These are phyloP conservation scores for Hyposoter didymator DNA, from an alignment of 2,888 invertebrate genomes.

Conservation along the genomic window DNA sequence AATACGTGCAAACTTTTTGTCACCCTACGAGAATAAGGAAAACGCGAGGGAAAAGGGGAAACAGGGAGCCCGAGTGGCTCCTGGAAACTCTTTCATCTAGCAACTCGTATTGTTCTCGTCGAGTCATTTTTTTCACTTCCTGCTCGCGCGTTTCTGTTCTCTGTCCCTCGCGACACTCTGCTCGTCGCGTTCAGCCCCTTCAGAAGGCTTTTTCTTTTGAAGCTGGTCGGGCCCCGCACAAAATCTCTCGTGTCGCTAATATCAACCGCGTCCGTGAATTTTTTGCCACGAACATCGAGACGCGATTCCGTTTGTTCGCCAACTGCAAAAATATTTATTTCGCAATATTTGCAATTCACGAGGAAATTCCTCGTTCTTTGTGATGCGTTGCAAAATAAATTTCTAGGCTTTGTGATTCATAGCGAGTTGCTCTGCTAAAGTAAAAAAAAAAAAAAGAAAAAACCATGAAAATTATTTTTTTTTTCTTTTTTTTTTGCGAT, in stretches of 20 bases:
- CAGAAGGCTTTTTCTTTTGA: conserved; percentile 31
- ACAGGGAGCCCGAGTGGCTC: conserved; percentile 74
- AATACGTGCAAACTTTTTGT: not conserved
- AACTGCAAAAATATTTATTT: conserved; percentile 68
- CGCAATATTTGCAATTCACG: not conserved
- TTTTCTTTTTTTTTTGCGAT: too few relatives aligned
- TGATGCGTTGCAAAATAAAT: not conserved
- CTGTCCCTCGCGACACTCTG: conserved; percentile 60
- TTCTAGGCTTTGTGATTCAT: not conserved
- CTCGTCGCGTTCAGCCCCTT: conserved; percentile 27
- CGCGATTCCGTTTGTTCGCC: conserved; percentile 73
- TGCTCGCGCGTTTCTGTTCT: conserved; percentile 38
- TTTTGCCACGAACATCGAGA: conserved; percentile 46
- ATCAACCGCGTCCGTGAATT: conserved; percentile 57
- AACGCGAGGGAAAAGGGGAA: conserved; percentile 65
- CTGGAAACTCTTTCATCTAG: conserved; percentile 79
- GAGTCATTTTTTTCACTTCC: conserved; percentile 70
- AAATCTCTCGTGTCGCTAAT: conserved; percentile 7
- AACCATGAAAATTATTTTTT: too few relatives aligned
- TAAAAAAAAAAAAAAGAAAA: too few relatives aligned
- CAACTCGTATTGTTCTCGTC: conserved; percentile 69
- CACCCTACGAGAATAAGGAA: conserved; percentile 18
- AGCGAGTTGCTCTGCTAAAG: too few relatives aligned
- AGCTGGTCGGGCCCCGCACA: not conserved
- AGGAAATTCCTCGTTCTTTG: not conserved